Conservation (phyloP, 2,888 invertebrate genomes). For the Pseudanteris insignis region DNA sequence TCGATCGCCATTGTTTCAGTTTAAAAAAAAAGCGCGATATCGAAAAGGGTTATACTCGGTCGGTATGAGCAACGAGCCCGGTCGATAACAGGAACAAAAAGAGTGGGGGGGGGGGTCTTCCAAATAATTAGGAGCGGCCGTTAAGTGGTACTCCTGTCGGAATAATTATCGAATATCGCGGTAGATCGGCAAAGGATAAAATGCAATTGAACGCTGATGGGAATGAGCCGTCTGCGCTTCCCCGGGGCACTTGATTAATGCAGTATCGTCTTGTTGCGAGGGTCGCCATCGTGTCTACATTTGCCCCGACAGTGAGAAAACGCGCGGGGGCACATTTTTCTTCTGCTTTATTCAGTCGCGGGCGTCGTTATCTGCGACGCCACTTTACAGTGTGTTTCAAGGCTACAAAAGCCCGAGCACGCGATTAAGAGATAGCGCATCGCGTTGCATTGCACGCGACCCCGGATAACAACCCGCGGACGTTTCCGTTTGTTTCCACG, state of each 20-base stretch:
- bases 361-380: constrained; percentile 55
- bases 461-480: constrained; percentile 19
- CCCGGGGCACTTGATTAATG: constrained; percentile 38
- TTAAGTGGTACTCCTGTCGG: constrained; percentile 17
- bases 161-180: constrained; percentile 30
- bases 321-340: constrained; percentile 32
- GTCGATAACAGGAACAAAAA: constrained; percentile 12
- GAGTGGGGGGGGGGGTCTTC: no score
- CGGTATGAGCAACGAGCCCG: constrained; percentile 13
- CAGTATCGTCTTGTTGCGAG: constrained; percentile 32
- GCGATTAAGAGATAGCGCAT: constrained; percentile 56
- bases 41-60: constrained; percentile 9
- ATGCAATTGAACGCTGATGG: constrained; percentile 27
- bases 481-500: constrained; percentile 2
- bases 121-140: constrained; percentile 11
- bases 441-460: constrained; percentile 54
- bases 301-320: constrained; percentile 42
- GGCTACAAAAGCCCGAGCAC: constrained; percentile 58
- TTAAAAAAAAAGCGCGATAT: no score
- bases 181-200: constrained; percentile 19
- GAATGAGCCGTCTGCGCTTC: constrained; percentile 18
- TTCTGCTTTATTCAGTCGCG: constrained; percentile 51
- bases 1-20: no score
- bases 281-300: constrained; percentile 39
- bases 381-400: constrained; percentile 56